Evolutionary conservation across 1,140 invertebrate genomes (phyloP).

Genomic region (Leptonema lineaticorne): DNA sequence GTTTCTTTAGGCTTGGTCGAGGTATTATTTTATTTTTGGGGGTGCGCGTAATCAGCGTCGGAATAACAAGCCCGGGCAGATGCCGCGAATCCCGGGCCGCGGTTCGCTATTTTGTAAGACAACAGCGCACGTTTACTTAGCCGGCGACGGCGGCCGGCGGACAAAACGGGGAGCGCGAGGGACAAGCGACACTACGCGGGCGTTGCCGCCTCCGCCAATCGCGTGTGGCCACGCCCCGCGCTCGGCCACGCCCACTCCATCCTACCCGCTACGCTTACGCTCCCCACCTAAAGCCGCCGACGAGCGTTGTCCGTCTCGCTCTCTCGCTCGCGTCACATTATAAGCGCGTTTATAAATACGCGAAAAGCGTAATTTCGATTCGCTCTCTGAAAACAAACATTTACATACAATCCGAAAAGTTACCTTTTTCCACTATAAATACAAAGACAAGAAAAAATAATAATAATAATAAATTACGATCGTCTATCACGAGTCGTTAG

Average conservation of each 20-base stretch:
- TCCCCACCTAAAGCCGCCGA: no score
- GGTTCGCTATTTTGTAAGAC: constrained; percentile 16
- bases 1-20: constrained; percentile 14
- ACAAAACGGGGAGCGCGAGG: constrained; percentile 12
- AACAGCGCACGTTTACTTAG: constrained; percentile 24
- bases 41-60: constrained; percentile 7
- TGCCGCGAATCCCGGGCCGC: not conserved
- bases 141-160: constrained; percentile 22
- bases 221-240: not conserved
- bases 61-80: not conserved
- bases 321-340: not conserved
- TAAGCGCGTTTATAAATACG: not conserved
- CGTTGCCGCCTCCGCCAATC: not conserved
- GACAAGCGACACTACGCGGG: not conserved
- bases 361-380: not conserved
- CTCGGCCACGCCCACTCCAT: not conserved
- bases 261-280: not conserved
- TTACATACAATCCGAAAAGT: no score
- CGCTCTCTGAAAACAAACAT: no score
- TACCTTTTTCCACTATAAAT: no score
- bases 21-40: constrained; percentile 14
- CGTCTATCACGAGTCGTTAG: no score
- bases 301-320: not conserved
- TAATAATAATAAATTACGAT: no score
- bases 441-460: no score